Percentiles rank a stretch among this genome's conserved stretches.
phyloP scores from a whole-genome alignment of 2,113 vertebrate genomes.

The Shinisaurus crocodilurus region DNA sequence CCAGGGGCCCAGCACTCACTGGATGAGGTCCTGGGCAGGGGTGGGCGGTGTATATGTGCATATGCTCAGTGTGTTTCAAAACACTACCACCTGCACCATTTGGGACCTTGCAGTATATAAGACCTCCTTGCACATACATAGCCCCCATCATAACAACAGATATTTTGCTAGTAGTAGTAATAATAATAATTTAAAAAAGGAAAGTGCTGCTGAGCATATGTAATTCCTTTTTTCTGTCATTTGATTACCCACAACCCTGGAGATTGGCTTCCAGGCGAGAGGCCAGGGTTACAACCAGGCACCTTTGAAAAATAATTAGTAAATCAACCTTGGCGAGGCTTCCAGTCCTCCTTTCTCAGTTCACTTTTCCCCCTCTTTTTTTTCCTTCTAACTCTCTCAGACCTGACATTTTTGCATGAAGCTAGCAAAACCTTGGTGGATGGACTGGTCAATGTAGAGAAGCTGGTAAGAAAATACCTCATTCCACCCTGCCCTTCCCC shows the following conservation, averaged over 20 bases:
- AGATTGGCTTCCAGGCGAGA: neutral
- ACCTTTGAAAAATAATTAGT: neutral
- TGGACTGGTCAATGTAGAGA: conserved; percentile 94
- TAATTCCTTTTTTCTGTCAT: neutral
- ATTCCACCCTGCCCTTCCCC: neutral
- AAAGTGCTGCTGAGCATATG: no score
- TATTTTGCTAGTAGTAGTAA: neutral
- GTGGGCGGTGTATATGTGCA: neutral
- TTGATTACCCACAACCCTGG: neutral
- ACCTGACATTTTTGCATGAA: conserved; percentile 95
- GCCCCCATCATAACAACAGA: neutral
- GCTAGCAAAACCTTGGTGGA: conserved; percentile 94
- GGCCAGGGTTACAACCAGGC: neutral
- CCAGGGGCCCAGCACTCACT: no score
- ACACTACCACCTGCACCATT: no score
- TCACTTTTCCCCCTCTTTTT: neutral
- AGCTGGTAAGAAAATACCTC: conserved; percentile 85
- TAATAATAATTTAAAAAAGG: no score
- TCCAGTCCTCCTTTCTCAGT: rapidly evolving
- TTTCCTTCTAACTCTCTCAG: conserved; percentile 65
- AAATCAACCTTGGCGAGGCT: neutral
- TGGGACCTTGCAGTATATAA: neutral
- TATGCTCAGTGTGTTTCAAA: neutral
- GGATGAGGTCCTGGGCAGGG: neutral
- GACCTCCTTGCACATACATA: neutral